Conservation (phyloP, 2,113 vertebrate genomes). For the Paradoxurus hermaphroditus region DNA sequence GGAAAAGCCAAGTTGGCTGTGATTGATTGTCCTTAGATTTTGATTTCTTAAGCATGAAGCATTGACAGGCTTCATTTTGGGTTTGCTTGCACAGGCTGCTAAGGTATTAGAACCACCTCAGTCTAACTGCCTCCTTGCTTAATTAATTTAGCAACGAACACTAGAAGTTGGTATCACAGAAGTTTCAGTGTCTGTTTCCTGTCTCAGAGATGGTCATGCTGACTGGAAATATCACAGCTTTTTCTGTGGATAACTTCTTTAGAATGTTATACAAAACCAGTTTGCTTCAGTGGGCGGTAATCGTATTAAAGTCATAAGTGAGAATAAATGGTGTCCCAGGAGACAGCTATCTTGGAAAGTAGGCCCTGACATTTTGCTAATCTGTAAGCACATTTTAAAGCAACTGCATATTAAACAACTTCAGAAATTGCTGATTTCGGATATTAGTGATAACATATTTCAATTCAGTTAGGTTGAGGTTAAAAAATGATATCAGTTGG, state of each 20-base stretch:
- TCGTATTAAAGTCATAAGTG: slow-evolving; percentile 1
- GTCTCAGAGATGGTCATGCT: not conserved
- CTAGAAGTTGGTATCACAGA: not conserved
- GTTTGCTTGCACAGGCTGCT: not conserved
- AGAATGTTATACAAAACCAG: not conserved
- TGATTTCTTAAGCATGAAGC: not conserved
- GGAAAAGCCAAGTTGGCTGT: not conserved
- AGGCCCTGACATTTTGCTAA: slow-evolving; percentile 1
- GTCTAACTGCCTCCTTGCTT: not conserved
- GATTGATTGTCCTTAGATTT: not conserved
- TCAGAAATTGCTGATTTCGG: not conserved
- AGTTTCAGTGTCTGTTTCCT: not conserved
- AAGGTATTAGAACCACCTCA: not conserved
- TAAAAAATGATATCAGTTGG: not conserved
- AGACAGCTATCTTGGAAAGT: slow-evolving; percentile 18
- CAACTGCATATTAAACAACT: not conserved
- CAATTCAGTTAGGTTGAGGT: not conserved
- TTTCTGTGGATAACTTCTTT: not conserved
- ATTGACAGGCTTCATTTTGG: not conserved
- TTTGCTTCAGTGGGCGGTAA: not conserved
- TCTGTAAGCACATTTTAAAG: slow-evolving; percentile 37
- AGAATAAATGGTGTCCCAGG: not conserved
- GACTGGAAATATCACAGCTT: not conserved
- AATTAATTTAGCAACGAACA: not conserved
- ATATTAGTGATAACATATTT: not conserved